Conservation (phyloP, 2,113 vertebrate genomes). For the Lamprotornis superbus region DNA sequence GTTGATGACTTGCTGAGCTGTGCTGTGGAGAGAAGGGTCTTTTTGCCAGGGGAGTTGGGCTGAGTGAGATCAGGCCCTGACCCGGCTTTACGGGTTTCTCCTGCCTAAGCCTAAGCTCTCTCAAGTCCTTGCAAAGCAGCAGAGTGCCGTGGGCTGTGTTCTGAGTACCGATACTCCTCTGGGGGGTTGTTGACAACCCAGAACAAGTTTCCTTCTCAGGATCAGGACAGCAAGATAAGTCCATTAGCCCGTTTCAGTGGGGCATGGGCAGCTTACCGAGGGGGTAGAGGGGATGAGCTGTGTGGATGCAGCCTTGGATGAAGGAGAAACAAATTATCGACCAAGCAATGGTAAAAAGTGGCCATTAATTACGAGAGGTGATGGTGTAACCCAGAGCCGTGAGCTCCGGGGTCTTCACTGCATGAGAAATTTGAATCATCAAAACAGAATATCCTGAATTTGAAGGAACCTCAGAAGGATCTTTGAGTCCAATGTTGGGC, state of each 20-base stretch:
- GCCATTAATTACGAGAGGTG: neutral
- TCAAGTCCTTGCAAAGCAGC: neutral
- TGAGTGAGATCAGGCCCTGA: neutral
- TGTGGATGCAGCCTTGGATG: neutral
- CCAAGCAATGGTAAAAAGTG: neutral
- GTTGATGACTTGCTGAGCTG: neutral
- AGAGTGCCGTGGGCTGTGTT: fast-evolving
- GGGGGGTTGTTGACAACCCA: neutral
- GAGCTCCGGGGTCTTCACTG: neutral
- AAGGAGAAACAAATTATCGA: neutral
- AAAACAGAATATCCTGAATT: neutral
- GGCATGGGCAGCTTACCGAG: neutral
- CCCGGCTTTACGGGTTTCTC: neutral
- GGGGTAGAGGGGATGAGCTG: neutral
- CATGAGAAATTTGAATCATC: neutral
- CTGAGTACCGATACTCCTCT: neutral
- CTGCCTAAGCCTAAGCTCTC: neutral
- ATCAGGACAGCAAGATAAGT: neutral
- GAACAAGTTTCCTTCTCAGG: neutral
- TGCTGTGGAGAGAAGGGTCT: neutral
- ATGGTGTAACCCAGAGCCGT: fast-evolving
- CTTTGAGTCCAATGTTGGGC: neutral
- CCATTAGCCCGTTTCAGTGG: neutral
- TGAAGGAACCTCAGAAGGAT: neutral
- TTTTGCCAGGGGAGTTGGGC: neutral